Conservation (phyloP, 2,797 vertebrate genomes). For the Numenius phaeopus region DNA sequence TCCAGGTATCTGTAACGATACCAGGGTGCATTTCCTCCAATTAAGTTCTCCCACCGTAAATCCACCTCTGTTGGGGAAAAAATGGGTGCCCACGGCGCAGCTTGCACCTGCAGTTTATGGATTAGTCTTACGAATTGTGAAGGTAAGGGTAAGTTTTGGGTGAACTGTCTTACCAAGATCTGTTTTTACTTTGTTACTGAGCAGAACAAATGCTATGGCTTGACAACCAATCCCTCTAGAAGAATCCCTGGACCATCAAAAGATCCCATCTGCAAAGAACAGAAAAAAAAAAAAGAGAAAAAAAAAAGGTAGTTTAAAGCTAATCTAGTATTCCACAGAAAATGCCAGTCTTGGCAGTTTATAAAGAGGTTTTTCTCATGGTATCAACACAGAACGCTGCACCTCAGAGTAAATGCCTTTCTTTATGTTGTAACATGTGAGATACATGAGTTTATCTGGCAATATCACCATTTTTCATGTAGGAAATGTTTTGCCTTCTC, state of each 20-base stretch:
- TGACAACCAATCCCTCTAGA: not conserved
- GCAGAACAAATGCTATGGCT: not conserved
- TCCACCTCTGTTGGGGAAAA: not conserved
- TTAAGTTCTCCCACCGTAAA: not conserved
- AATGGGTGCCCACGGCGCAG: not conserved
- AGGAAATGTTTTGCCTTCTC: not conserved
- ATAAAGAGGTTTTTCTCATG: not conserved
- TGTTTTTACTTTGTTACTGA: not conserved
- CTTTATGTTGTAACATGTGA: not conserved
- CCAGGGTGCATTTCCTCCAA: not conserved
- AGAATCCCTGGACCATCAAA: constrained; percentile 1
- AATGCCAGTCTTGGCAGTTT: not conserved
- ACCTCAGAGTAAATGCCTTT: not conserved
- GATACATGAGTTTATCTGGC: not conserved
- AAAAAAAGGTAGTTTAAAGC: not conserved
- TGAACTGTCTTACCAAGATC: not conserved
- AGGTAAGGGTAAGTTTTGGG: not conserved
- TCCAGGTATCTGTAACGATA: not conserved
- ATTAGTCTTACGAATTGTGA: not conserved
- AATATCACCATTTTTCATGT: not conserved
- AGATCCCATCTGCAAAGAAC: not conserved
- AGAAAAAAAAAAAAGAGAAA: not conserved
- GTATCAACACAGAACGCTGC: not conserved
- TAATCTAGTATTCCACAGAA: not conserved
- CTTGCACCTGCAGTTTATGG: not conserved